Base-by-base conservation (phyloP, 2,888 invertebrate species). In the Conops quadrifasciatus region DNA sequence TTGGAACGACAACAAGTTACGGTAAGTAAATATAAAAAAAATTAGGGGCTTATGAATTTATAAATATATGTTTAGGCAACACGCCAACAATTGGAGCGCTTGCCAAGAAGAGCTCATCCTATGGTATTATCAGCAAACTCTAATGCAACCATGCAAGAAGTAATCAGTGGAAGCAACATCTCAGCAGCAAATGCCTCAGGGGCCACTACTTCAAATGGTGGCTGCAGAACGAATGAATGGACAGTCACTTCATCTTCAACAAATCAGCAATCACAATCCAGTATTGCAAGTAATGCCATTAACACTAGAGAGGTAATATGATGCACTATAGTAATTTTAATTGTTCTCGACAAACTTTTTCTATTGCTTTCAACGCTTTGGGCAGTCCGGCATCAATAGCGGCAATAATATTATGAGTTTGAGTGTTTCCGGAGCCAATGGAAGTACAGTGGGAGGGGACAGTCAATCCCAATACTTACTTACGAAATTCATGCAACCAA, bases 1-100 rank as follows among this genome's bases (percentile, higher is more conserved):
- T 88, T 95, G 75, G 95, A 95, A 87, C 89, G 95, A 80, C 93
- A 96, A 87, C 93, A 96, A 89, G 95, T 93, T 79, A 91, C 89
- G 81, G 89, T 89, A 77, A 80, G 4, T 49, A 11, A 9, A 43
- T 13, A 43, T 11, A 43, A 43, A 43, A n/a, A n/a, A n/a, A n/a
- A n/a, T n/a, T n/a, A n/a, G n/a, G n/a, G n/a, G n/a, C n/a, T n/a
- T n/a, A n/a, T 11, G 45, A 5, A 13, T 43, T 5, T 43, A 13
- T 43, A 13, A 13, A 11, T 43, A 43, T 43, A 43, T 43, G 7
- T 43, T 43, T 87, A 93, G 92, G 93, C 92, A 81, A 93, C 93
- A 75, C 91, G 96, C 77, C 95, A 95, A 87, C 95, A 95, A 86
- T 87, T 96, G 82, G 96, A 96, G 87, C 90, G 96, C 75, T 89